A percentile compares a stretch with the other conserved stretches of the same genome.
Evolutionary conservation across 92 coral and sea anemone species (phyloP).

Genomic region (Montipora capitata): DNA sequence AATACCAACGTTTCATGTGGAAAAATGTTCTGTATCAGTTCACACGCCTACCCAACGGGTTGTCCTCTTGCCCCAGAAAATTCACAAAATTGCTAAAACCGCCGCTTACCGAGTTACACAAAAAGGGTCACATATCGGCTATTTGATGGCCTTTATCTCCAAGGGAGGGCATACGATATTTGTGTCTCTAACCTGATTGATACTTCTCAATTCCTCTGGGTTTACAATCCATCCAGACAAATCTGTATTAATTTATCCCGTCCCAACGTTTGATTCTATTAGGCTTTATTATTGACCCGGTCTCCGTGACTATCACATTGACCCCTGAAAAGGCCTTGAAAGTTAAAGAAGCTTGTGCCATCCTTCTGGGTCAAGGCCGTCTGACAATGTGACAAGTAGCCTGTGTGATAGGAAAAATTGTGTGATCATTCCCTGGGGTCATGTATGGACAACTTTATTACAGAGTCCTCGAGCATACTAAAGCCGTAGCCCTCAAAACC

Average conservation of each 20-base stretch:
- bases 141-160: slow-evolving; percentile 60
- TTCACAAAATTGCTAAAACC: slow-evolving; percentile 66
- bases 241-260: slow-evolving; percentile 34
- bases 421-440: no score
- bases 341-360: no score
- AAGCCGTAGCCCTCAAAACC: no score
- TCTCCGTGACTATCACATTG: no score
- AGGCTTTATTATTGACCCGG: no score
- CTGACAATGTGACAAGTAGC: no score
- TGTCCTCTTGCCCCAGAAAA: slow-evolving; percentile 55
- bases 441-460: no score
- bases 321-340: no score
- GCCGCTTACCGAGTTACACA: slow-evolving; percentile 36
- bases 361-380: no score
- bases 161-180: slow-evolving; percentile 36
- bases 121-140: slow-evolving; percentile 52
- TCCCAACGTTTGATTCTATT: slow-evolving; percentile 46
- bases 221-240: slow-evolving; percentile 55
- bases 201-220: slow-evolving; percentile 44
- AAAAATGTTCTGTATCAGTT: slow-evolving; percentile 37
- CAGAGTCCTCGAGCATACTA: no score
- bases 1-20: slow-evolving; percentile 55
- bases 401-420: no score
- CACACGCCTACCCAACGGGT: slow-evolving; percentile 61
- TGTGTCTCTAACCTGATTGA: slow-evolving; percentile 54